phyloP scores from a whole-genome alignment of 2,797 vertebrate species.

The Heteromormyrus szaboi region DNA sequence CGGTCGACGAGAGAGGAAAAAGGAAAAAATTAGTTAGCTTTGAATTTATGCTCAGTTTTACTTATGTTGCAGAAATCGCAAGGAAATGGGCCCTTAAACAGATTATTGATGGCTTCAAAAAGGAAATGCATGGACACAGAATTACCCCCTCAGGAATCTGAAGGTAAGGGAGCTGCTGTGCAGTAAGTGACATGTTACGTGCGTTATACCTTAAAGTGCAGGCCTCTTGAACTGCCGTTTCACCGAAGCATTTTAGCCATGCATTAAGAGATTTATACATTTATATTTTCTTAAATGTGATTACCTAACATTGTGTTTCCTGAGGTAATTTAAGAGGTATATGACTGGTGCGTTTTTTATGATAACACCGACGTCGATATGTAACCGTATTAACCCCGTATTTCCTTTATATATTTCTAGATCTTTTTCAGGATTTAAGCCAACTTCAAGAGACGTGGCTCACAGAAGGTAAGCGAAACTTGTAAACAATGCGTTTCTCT shows the following conservation, averaged over 20 bases:
- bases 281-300: not conserved
- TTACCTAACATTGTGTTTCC: not conserved
- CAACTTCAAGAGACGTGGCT: conserved; percentile 96
- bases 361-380: not conserved
- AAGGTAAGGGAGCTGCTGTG: conserved; percentile 66
- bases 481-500: conserved; percentile 51
- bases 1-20: not conserved
- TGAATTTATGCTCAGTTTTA: conserved; percentile 27
- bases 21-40: not conserved
- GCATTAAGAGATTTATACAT: not conserved
- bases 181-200: not conserved
- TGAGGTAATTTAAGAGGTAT: not conserved
- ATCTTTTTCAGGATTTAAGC: conserved; percentile 95
- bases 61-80: conserved; percentile 70
- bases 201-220: not conserved
- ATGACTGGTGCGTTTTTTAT: not conserved
- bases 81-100: conserved; percentile 76
- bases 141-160: conserved; percentile 83
- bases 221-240: not conserved
- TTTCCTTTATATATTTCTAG: conserved; percentile 52
- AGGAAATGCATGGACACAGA: conserved; percentile 78
- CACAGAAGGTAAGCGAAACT: conserved; percentile 79
- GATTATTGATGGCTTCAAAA: conserved; percentile 73
- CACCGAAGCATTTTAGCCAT: not conserved
- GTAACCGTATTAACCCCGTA: conserved; percentile 19